Evolutionary conservation across 2,113 vertebrate species (phyloP), one percentile per base, ranked within the genome.

Genomic region (Bungarus multicinctus): DNA sequence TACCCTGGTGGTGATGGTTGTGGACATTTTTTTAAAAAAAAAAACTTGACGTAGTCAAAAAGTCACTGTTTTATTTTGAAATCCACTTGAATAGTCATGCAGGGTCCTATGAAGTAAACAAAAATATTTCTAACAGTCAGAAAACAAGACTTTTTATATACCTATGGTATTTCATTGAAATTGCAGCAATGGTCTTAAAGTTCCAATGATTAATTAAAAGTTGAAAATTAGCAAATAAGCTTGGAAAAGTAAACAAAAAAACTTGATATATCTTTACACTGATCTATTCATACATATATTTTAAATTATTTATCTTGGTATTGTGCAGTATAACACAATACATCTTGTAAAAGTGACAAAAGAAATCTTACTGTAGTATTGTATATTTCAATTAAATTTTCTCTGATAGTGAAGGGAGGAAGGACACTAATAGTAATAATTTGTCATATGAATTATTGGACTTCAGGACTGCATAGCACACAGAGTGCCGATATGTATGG

Each of bases 291-390:
- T 93, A 91, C 95, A 93, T 94, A 91, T 43, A 90, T n/a, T 90
- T 95, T 96, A 91, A 94, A 95, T 96, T 96, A 96, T 97, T 97
- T 94, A 95, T 91, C 74, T 53, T 89, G 92, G 88, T 18, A n/a
- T 88, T 94, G 95, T 58, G 52, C 23, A 69, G 69, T 90, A 89
- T 95, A 89, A 7, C 0, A 0, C 47, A 92, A n/a, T 69, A 55
- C 11, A 39, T 93, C 90, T 94, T 94, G 54, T 27, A 89, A 89
- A 89, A 93, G 50, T 81, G 58, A 95, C 92, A 47, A 93, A 25
- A 14, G 20, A 57, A 90, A 52, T 52, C 89, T 92, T 57, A 30
- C 89, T 88, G 18, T 0, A 30, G 27, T 89, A 22, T 1, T 25
- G 30, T 57, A 91, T 74, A 93, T 90, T 92, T 10, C 53, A 89